Percentiles rank a stretch among this genome's conserved stretches.
phyloP scores from a whole-genome alignment of 2,888 invertebrate genomes.

The Macrosiphum euphorbiae region DNA sequence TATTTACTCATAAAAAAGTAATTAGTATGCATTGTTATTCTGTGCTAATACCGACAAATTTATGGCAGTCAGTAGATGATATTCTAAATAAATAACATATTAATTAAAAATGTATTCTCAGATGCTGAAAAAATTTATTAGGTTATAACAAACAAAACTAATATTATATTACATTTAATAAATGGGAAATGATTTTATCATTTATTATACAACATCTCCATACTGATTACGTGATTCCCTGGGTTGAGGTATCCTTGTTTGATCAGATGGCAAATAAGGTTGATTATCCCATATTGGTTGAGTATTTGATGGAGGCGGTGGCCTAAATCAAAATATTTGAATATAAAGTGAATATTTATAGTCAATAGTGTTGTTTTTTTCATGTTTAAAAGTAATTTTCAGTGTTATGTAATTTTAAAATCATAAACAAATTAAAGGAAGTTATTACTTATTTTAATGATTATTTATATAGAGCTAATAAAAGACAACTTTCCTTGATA shows the following conservation, averaged over 20 bases:
- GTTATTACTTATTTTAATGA: background rate
- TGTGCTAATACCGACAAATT: background rate
- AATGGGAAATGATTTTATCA: background rate
- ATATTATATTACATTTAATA: slow-evolving; percentile 11
- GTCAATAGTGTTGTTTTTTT: background rate
- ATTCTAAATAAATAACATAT: background rate
- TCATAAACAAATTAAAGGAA: background rate
- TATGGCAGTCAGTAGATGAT: background rate
- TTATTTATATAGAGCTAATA: no score
- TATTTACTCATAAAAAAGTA: background rate
- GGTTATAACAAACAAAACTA: slow-evolving; percentile 43
- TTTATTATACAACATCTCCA: slow-evolving; percentile 50
- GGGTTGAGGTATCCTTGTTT: background rate
- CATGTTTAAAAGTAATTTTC: background rate
- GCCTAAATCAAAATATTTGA: background rate
- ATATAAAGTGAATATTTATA: background rate
- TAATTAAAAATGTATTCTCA: slow-evolving; percentile 2
- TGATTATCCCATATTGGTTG: slow-evolving; percentile 59
- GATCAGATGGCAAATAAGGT: slow-evolving; percentile 7
- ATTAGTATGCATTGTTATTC: background rate
- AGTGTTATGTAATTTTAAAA: background rate
- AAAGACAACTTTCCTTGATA: no score
- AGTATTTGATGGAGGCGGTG: slow-evolving; percentile 28
- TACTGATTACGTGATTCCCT: slow-evolving; percentile 52
- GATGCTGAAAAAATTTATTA: slow-evolving; percentile 8